These are phyloP conservation scores for Crotophaga sulcirostris DNA, from an alignment of 2,113 vertebrate species.

Conservation along the genomic window DNA sequence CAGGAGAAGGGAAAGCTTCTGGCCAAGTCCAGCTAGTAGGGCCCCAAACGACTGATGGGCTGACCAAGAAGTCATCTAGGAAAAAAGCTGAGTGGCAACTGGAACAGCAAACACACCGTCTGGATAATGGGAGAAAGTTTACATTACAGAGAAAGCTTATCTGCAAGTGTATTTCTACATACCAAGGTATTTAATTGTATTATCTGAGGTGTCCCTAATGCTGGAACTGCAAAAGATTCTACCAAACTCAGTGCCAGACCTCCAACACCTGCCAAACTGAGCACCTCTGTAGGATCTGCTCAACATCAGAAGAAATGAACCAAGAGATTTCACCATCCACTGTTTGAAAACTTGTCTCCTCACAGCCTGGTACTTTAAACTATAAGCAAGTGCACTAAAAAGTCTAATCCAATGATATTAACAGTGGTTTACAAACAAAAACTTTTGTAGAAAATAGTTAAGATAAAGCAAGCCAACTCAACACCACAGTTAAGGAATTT, in stretches of 20 bases:
- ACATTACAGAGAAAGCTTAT: neutral
- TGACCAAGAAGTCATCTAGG: neutral
- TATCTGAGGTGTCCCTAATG: neutral
- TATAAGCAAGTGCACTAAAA: neutral
- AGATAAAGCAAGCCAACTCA: conserved; percentile 7
- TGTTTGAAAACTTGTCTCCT: neutral
- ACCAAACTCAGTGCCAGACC: neutral
- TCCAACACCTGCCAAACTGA: neutral
- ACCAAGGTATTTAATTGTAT: neutral
- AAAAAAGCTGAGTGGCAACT: neutral
- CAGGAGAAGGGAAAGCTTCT: neutral
- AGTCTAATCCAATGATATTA: neutral
- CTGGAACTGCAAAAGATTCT: neutral
- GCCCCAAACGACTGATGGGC: neutral
- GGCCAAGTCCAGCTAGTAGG: neutral
- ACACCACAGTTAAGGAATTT: neutral
- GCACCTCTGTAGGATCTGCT: conserved; percentile 9
- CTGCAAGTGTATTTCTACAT: neutral
- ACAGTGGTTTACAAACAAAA: conserved; percentile 6
- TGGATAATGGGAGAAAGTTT: neutral
- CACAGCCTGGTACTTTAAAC: neutral
- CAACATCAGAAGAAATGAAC: neutral
- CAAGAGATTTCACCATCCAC: neutral
- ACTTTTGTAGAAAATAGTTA: neutral
- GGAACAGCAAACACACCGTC: neutral